A percentile compares a stretch with the other conserved stretches of the same genome.
phyloP scores from a whole-genome alignment of 2,797 vertebrate species.

The Lophius americanus region DNA sequence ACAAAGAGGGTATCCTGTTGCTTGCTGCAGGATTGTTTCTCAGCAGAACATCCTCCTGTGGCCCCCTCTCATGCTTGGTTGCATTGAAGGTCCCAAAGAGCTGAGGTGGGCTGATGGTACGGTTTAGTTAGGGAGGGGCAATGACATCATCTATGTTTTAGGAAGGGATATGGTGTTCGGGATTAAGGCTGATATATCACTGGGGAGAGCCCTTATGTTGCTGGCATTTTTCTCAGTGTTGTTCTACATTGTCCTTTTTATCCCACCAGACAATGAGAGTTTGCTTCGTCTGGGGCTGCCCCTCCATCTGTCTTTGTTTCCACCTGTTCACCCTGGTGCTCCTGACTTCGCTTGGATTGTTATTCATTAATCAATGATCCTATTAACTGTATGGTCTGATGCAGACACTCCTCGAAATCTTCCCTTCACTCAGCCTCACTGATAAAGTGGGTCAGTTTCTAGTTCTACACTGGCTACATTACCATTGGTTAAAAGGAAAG shows the following conservation, averaged over 20 bases:
- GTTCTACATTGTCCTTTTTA: slow-evolving; percentile 62
- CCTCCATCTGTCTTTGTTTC: slow-evolving; percentile 59
- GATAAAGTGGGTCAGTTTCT: slow-evolving; percentile 10
- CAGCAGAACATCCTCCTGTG: slow-evolving; percentile 55
- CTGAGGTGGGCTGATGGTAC: slow-evolving; percentile 33
- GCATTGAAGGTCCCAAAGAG: slow-evolving; percentile 47
- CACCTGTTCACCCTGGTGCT: slow-evolving; percentile 56
- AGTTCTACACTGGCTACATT: neutral
- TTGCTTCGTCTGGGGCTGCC: slow-evolving; percentile 54
- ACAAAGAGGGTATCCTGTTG: slow-evolving; percentile 60
- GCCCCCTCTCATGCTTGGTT: slow-evolving; percentile 50
- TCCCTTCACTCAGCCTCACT: slow-evolving; percentile 6
- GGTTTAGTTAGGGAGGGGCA: slow-evolving; percentile 2
- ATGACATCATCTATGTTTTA: slow-evolving; percentile 74
- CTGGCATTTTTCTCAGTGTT: slow-evolving; percentile 65
- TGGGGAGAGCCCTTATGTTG: slow-evolving; percentile 66
- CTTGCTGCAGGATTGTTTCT: slow-evolving; percentile 56
- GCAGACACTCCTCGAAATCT: slow-evolving; percentile 8
- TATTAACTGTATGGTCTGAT: slow-evolving; percentile 36
- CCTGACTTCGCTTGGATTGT: slow-evolving; percentile 36
- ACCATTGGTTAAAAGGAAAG: no score
- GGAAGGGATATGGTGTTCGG: slow-evolving; percentile 63
- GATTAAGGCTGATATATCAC: slow-evolving; percentile 66
- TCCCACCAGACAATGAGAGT: slow-evolving; percentile 71
- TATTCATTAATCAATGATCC: slow-evolving; percentile 36